Conservation (phyloP, 2,113 vertebrate genomes). For the Cottus gobio region DNA sequence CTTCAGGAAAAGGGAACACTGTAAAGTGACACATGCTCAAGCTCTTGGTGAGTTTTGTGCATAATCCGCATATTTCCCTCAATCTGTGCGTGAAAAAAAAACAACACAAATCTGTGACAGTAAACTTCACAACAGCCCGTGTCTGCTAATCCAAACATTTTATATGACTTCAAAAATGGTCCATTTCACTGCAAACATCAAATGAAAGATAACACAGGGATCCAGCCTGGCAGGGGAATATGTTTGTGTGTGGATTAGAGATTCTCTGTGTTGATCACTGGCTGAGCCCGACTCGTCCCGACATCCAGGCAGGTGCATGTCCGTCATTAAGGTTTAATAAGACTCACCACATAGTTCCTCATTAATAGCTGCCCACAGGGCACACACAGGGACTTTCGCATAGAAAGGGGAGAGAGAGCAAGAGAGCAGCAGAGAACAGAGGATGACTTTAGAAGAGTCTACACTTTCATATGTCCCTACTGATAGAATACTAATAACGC, state of each 20-base stretch:
- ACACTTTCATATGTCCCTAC: constrained; percentile 56
- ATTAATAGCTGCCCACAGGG: constrained; percentile 78
- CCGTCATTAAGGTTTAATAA: constrained; percentile 82
- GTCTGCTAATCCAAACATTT: constrained; percentile 28
- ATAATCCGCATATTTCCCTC: not conserved
- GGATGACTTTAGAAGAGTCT: constrained; percentile 57
- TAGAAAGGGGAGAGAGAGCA: constrained; percentile 47
- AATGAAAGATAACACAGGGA: constrained; percentile 57
- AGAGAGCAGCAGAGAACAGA: constrained; percentile 37
- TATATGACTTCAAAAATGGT: constrained; percentile 15
- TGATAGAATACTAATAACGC: constrained; percentile 64
- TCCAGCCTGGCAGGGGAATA: constrained; percentile 26
- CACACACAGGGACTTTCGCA: constrained; percentile 63
- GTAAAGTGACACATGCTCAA: constrained; percentile 17
- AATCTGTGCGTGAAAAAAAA: not conserved
- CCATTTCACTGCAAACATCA: constrained; percentile 24
- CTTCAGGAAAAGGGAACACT: not conserved
- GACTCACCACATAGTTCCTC: constrained; percentile 73
- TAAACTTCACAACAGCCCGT: constrained; percentile 29
- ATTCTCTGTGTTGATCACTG: constrained; percentile 74
- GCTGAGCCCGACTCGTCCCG: constrained; percentile 62
- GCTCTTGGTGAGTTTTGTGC: not conserved
- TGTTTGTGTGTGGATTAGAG: constrained; percentile 44
- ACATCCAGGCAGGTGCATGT: constrained; percentile 69
- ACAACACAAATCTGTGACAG: not conserved